Evolutionary conservation across 2,113 vertebrate genomes (phyloP).

Genomic region (Heloderma charlesbogerti): DNA sequence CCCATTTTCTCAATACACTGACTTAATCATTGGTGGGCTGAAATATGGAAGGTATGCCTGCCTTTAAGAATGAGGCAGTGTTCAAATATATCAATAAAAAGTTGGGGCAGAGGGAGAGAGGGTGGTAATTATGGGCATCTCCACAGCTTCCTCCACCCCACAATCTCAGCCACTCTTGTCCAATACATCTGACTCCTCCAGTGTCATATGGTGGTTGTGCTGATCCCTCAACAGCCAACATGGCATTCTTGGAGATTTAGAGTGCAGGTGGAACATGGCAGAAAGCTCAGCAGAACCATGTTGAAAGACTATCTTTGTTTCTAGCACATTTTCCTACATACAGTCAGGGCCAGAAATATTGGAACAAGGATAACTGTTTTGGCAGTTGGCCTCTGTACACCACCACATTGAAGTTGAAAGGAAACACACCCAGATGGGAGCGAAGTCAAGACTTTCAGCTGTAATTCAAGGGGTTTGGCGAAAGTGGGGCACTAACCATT

Average conservation of each 20-base stretch:
- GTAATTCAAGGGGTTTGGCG: too few species aligned
- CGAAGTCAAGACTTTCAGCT: too few species aligned
- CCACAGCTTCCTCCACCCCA: background rate
- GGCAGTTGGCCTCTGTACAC: too few species aligned
- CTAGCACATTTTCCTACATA: background rate
- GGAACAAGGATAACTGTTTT: too few species aligned
- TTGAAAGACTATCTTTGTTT: background rate
- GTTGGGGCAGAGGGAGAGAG: background rate
- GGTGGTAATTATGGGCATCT: constrained; percentile 4
- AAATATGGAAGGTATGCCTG: constrained; percentile 13
- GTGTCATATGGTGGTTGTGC: background rate
- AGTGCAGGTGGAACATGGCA: background rate
- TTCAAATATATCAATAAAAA: constrained; percentile 42
- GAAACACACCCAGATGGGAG: too few species aligned
- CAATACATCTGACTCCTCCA: background rate
- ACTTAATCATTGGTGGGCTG: constrained; percentile 16
- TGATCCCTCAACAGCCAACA: too few species aligned
- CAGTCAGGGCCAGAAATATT: too few species aligned
- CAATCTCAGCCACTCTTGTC: background rate
- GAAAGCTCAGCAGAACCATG: background rate
- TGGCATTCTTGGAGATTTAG: background rate
- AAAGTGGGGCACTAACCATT: too few species aligned
- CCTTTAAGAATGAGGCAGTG: constrained; percentile 21
- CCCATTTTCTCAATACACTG: constrained; percentile 32
- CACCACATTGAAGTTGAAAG: too few species aligned